A percentile compares a stretch with the other conserved stretches of the same genome.
These are phyloP conservation scores for Cottoperca gobio DNA, from an alignment of 2,797 vertebrate species.

Conservation along the genomic window DNA sequence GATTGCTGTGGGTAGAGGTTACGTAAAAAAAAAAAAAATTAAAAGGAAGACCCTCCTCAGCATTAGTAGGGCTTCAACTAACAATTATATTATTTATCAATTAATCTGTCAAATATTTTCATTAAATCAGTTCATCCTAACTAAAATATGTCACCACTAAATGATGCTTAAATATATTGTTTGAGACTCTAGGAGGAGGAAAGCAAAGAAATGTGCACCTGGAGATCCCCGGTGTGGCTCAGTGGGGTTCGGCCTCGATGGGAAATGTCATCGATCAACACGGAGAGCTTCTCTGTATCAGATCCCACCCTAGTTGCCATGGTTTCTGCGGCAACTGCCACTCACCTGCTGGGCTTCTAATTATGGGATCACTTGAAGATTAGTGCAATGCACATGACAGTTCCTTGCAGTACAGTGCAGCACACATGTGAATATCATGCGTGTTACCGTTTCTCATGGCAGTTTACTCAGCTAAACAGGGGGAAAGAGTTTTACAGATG, in stretches of 20 bases:
- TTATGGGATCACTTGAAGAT: constrained; percentile 47
- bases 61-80: neutral
- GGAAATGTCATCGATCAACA: constrained; percentile 65
- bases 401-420: neutral
- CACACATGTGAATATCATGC: neutral
- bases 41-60: neutral
- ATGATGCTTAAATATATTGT: neutral
- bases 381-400: neutral
- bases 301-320: constrained; percentile 61
- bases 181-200: constrained; percentile 1
- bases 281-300: constrained; percentile 35
- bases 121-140: neutral
- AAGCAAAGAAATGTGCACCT: constrained; percentile 10
- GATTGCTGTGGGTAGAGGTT: neutral
- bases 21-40: neutral
- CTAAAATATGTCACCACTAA: neutral
- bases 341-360: constrained; percentile 71
- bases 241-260: constrained; percentile 44
- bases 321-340: constrained; percentile 68
- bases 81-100: neutral
- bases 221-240: constrained; percentile 28
- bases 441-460: neutral
- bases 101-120: neutral
- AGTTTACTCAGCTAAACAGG: neutral
- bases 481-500: neutral